phyloP scores from a whole-genome alignment of 2,888 invertebrate genomes.

The Troglohyphantes excavatus region DNA sequence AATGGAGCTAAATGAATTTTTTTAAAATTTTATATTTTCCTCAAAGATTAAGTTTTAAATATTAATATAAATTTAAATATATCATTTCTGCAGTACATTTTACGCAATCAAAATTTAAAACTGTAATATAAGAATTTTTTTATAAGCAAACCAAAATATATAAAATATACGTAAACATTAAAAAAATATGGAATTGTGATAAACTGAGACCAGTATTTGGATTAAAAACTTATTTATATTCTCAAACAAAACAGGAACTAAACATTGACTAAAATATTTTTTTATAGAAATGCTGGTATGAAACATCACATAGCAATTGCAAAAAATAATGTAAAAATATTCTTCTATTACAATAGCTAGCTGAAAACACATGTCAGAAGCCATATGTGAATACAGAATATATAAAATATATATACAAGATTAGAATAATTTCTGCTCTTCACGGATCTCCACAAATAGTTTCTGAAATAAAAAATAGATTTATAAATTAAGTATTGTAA shows the following conservation, averaged over 20 bases:
- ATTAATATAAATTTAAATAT: too few species aligned
- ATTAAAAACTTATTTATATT: background rate
- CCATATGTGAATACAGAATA: constrained; percentile 63
- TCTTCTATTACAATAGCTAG: constrained; percentile 8
- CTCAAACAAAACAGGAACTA: background rate
- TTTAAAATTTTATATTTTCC: too few species aligned
- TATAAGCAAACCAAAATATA: too few species aligned
- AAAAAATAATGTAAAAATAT: constrained; percentile 12
- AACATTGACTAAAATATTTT: constrained; percentile 9
- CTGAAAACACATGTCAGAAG: constrained; percentile 54
- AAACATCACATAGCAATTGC: background rate
- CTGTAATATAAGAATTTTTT: too few species aligned
- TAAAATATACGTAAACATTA: too few species aligned
- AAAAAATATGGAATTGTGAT: too few species aligned
- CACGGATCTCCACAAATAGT: constrained; percentile 47
- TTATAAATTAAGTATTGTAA: too few species aligned
- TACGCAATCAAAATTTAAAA: too few species aligned
- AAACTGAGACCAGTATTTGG: too few species aligned
- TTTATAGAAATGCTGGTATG: background rate
- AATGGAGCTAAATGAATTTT: too few species aligned
- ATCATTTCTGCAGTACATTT: too few species aligned
- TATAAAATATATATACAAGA: constrained; percentile 61
- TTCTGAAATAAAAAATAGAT: constrained; percentile 42
- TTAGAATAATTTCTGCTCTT: constrained; percentile 62
- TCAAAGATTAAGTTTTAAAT: too few species aligned